Evolutionary conservation across 2,113 vertebrate species (phyloP).

Genomic region (Corythornis madagascariensis): DNA sequence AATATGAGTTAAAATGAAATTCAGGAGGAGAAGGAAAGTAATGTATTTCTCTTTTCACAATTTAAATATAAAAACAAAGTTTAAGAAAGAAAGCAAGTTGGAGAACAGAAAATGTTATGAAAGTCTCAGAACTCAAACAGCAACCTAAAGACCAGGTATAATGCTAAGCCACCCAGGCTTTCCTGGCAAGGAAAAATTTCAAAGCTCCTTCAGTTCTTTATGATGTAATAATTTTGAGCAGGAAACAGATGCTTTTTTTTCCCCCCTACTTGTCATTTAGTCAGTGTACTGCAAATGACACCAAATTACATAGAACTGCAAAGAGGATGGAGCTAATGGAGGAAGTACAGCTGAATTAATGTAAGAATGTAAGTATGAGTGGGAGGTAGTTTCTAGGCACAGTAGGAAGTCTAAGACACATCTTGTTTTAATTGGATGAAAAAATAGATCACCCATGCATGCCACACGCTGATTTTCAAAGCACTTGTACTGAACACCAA

Average conservation of each 20-base stretch:
- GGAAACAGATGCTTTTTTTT: not conserved
- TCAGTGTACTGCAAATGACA: not conserved
- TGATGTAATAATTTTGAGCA: not conserved
- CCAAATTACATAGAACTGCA: not conserved
- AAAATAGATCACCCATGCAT: conserved; percentile 19
- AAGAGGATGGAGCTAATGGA: conserved; percentile 9
- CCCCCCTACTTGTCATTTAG: not conserved
- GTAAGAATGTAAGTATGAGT: not conserved
- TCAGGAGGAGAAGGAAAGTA: not conserved
- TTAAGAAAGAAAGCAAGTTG: not conserved
- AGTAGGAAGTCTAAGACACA: not conserved
- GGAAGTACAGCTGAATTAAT: conserved; percentile 16
- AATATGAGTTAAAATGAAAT: not conserved
- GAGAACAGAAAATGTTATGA: not conserved
- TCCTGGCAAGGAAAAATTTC: not conserved
- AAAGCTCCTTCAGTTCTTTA: not conserved
- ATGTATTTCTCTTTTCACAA: not conserved
- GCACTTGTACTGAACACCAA: conserved; percentile 1
- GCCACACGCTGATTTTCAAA: conserved; percentile 32
- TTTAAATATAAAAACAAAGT: not conserved
- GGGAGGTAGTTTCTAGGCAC: conserved; percentile 1
- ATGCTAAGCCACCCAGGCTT: fast-evolving
- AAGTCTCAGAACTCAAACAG: not conserved
- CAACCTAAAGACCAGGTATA: not conserved
- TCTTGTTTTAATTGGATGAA: conserved; percentile 52